A percentile compares a stretch with the other conserved stretches of the same genome.
phyloP scores from a whole-genome alignment of 2,113 vertebrate species.

The Halcyon malimbica region DNA sequence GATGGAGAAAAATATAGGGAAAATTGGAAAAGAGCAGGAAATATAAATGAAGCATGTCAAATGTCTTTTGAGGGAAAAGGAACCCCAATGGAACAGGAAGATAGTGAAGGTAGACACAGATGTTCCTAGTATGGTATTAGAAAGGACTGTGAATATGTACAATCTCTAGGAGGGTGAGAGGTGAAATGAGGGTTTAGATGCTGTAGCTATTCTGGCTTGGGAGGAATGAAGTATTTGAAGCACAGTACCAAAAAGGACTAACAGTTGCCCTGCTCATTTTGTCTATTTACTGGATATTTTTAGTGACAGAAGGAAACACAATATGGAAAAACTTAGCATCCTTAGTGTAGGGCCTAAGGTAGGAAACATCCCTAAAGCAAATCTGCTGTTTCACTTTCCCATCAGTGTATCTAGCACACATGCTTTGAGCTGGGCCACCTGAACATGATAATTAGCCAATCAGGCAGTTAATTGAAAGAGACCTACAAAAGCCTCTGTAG shows the following conservation, averaged over 20 bases:
- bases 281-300: neutral
- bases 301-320: neutral
- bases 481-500: fast-evolving
- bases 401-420: neutral
- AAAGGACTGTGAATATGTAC: neutral
- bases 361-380: neutral
- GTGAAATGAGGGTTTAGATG: neutral
- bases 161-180: too few relatives aligned
- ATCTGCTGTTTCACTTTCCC: neutral
- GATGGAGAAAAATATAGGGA: neutral
- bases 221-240: neutral
- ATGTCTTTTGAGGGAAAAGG: neutral
- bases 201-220: neutral
- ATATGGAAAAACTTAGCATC: neutral
- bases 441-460: neutral
- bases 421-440: neutral
- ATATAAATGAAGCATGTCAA: neutral
- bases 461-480: neutral
- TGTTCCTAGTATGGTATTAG: neutral
- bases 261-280: neutral
- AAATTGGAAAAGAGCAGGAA: neutral
- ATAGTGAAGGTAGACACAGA: neutral
- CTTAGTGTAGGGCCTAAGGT: neutral
- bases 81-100: neutral
- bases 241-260: neutral